Base-by-base conservation (phyloP, 2,113 vertebrate species). In the Athene noctua region DNA sequence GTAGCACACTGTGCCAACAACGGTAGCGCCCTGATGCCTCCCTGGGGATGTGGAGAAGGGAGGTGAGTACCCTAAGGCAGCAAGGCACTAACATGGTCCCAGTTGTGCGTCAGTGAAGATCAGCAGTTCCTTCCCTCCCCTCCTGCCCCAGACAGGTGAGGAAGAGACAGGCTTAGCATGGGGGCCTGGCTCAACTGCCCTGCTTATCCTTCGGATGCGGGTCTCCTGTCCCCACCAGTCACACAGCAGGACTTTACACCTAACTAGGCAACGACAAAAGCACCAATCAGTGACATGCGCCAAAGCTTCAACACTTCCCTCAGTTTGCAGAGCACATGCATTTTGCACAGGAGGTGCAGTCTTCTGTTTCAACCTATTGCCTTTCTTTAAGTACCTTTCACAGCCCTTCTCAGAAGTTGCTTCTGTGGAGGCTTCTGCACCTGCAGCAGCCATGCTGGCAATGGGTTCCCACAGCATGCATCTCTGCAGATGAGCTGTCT, bases 11-110 rank as follows among this genome's bases (percentile, higher is more conserved):
- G 42, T 34, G 25, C 59, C 42, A 47, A 6, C 52, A 46, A 1
- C 2, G 1, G 29, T 22, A 36, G 40, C 13, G 42, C 1, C 3
- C 5, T 0, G 4, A 4, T 17, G 26, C 2, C 17, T 86, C 57
- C 70, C 16, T 54, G 18, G 9, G 34, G 10, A 65, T 6, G 5
- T 38, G 12, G 3, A 6, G 58, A 46, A 75, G 19, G 29, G 8
- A 30, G 8, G 10, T 29, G 54, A 40, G 3, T 15, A 52, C 23
- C 10, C 38, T 18, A 2, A 42, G 47, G 23, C 70, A n/a, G 17
- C 0, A 1, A 61, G 52, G 58, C 27, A 27, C 40, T 65, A 36
- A 3, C 15, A 36, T 1, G 3, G 25, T 47, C 34, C 67, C 5
- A 0, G 30, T 4, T 38, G 44, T 34, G 26, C 2, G 3, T 47